A percentile compares a stretch with the other conserved stretches of the same genome.
Evolutionary conservation across 2,797 vertebrate species (phyloP).

Genomic region (Sebastes iracundus): DNA sequence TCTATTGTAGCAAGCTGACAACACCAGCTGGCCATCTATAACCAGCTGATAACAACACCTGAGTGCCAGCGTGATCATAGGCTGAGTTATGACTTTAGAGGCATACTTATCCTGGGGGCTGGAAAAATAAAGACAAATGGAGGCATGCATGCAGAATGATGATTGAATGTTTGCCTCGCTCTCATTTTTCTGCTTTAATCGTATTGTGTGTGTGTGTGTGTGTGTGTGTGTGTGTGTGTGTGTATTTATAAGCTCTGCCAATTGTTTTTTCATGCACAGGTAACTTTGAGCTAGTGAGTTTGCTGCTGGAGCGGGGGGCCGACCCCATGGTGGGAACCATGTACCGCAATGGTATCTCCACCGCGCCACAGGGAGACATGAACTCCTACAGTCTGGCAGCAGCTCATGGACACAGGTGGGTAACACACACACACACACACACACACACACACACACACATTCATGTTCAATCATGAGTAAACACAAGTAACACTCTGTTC

Average conservation of each 20-base stretch:
- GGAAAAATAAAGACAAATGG: constrained; percentile 41
- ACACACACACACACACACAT: constrained; percentile 36
- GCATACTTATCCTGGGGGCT: constrained; percentile 10
- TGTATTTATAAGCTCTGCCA: neutral
- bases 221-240: neutral
- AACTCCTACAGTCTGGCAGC: constrained; percentile 98
- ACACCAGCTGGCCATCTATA: constrained; percentile 32
- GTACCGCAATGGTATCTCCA: constrained; percentile 97
- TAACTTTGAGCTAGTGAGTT: constrained; percentile 96
- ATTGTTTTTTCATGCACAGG: constrained; percentile 78
- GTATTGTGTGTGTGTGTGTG: neutral
- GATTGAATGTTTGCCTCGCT: neutral
- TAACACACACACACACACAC: constrained; percentile 43
- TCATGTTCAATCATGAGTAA: neutral
- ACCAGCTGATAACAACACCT: constrained; percentile 47
- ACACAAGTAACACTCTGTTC: neutral
- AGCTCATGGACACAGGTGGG: constrained; percentile 98
- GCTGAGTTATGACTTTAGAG: constrained; percentile 18
- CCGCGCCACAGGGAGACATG: constrained; percentile 95
- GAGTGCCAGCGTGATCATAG: constrained; percentile 39
- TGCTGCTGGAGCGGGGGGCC: constrained; percentile 94
- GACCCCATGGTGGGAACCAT: constrained; percentile 97
- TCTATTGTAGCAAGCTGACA: constrained; percentile 26
- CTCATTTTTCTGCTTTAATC: constrained; percentile 1
- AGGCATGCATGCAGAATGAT: constrained; percentile 5